Evolutionary conservation across 2,797 vertebrate genomes (phyloP), one percentile per base, ranked within the genome.

Genomic region (Luscinia luscinia): DNA sequence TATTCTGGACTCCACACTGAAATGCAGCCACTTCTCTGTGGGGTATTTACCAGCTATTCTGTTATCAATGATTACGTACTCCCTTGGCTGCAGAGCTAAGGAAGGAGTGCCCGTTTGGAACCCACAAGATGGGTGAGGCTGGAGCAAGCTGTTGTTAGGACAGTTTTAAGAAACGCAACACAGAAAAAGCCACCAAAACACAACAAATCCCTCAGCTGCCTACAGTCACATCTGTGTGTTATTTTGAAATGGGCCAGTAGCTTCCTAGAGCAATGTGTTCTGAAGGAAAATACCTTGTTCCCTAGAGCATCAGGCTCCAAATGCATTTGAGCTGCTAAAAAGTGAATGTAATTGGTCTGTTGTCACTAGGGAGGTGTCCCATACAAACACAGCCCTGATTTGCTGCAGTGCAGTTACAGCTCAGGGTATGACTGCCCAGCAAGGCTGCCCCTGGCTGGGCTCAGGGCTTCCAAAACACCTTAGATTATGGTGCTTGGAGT

Each of bases 221-320:
- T 70, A 12, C 21, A 77, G 55, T 43, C 48, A 28, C 43, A 54
- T 61, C n/a, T 34, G 12, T 63, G 41, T 77, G 67, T 69, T 90
- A 70, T 59, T 90, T 75, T 87, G 55, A 79, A 92, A 76, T 76
- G 69, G 55, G 41, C 55, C 66, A 84, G 69, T 40, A 84, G 55
- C 66, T 84, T 89, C 87, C 72, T 40, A 17, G 40, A 55, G 41
- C 80, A 73, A 86, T 88, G 17, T 87, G 28, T 85, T 93, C 30
- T 78, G 45, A 93, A 77, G 79, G 82, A 91, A 94, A 91, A 81
- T 32, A 72, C 40, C 21, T 85, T 34, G 22, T 73, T 92, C 82
- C 76, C 69, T 70, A 63, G 51, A 92, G 82, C 75, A 72, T 72
- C 18, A 34, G 66, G 69, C 76, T 78, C 84, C 70, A 75, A 34